A percentile compares a stretch with the other conserved stretches of the same genome.
phyloP scores from a whole-genome alignment of 2,888 invertebrate species.

The Endomychus coccineus region DNA sequence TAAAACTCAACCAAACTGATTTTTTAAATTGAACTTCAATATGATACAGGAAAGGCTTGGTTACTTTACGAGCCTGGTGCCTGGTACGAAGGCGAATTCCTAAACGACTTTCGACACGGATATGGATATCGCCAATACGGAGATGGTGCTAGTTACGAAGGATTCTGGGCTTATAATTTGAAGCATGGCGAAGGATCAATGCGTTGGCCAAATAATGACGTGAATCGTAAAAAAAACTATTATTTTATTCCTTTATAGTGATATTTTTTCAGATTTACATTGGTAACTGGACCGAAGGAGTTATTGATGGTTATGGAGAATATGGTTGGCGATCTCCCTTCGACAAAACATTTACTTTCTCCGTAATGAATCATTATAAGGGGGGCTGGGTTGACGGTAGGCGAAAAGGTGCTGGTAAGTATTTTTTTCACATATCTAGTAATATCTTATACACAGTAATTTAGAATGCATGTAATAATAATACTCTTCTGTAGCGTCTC shows the following conservation, averaged over 20 bases:
- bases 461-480: no score
- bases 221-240: conserved; percentile 32
- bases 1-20: background rate
- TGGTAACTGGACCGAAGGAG: conserved; percentile 52
- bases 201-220: conserved; percentile 55
- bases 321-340: conserved; percentile 52
- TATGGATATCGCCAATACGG: conserved; percentile 49
- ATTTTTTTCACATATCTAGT: no score
- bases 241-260: conserved; percentile 2
- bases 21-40: conserved; percentile 4
- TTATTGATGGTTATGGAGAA: conserved; percentile 52
- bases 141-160: conserved; percentile 50
- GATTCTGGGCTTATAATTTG: conserved; percentile 48
- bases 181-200: conserved; percentile 53
- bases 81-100: conserved; percentile 45
- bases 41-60: conserved; percentile 36
- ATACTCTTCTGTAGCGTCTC: no score
- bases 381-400: conserved; percentile 52
- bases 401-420: conserved; percentile 47
- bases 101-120: conserved; percentile 44
- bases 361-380: conserved; percentile 47
- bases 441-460: no score
- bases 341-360: conserved; percentile 49
- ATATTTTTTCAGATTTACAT: conserved; percentile 46
- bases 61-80: conserved; percentile 34